Evolutionary conservation across 2,888 invertebrate species (phyloP).

Genomic region (Dicranocentrus wangi): DNA sequence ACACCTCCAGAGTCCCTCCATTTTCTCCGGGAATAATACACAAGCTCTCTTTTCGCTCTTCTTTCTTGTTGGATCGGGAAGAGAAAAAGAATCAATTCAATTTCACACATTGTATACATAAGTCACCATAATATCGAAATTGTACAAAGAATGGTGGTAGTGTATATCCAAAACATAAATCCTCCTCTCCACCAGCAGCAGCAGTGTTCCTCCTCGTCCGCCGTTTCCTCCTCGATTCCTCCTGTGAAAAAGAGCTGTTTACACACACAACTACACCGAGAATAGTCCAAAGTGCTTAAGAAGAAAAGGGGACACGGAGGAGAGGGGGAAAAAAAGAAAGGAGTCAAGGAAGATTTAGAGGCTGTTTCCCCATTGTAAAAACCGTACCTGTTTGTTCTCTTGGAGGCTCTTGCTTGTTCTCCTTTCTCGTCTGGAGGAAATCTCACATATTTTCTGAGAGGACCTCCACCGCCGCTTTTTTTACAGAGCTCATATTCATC

Average conservation of each 20-base stretch:
- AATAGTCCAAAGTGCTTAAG: conserved; percentile 7
- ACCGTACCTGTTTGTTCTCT: conserved; percentile 30
- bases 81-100: conserved; percentile 57
- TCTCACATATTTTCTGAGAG: not conserved
- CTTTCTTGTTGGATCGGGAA: too few species aligned
- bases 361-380: conserved; percentile 44
- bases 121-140: conserved; percentile 54
- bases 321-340: conserved; percentile 11
- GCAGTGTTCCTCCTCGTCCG: too few species aligned
- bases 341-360: conserved; percentile 55
- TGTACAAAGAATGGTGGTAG: conserved; percentile 36
- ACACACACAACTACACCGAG: conserved; percentile 46
- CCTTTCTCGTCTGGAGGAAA: not conserved
- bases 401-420: not conserved
- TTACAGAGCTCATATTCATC: conserved; percentile 43
- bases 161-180: conserved; percentile 53
- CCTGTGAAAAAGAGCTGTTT: conserved; percentile 42
- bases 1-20: too few species aligned
- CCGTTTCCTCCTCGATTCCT: conserved; percentile 26
- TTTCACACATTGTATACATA: conserved; percentile 43
- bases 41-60: too few species aligned
- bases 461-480: not conserved
- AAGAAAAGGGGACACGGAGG: not conserved
- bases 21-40: too few species aligned
- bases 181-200: too few species aligned